phyloP scores from a whole-genome alignment of 2,113 vertebrate species.

The Garra rufa region DNA sequence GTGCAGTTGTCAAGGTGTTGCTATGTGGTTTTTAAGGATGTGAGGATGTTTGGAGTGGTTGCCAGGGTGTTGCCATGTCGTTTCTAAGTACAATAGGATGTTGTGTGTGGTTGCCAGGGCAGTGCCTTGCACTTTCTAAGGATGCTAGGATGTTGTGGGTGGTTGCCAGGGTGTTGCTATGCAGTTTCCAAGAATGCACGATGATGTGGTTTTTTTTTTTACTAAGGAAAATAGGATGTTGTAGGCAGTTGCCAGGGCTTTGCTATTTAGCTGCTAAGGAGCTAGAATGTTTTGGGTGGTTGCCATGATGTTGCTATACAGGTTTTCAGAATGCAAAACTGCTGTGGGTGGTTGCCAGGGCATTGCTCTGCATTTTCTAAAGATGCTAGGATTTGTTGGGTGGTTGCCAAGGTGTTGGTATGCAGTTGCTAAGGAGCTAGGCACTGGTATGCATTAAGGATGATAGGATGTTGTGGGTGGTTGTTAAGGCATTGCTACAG shows the following conservation, averaged over 20 bases:
- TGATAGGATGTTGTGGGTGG: too few relatives aligned
- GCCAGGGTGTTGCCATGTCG: too few relatives aligned
- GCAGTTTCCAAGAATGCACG: background rate
- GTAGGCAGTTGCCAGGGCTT: background rate
- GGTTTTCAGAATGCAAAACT: background rate
- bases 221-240: background rate
- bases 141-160: too few relatives aligned
- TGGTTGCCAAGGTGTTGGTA: background rate
- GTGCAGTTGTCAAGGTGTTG: too few relatives aligned
- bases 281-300: background rate
- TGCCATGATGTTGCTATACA: background rate
- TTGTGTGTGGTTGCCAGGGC: too few relatives aligned
- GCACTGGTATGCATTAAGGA: too few relatives aligned
- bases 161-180: background rate
- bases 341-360: background rate
- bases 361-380: background rate
- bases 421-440: background rate
- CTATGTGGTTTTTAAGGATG: too few relatives aligned
- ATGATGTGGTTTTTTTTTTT: background rate
- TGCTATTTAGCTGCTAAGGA: background rate
- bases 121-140: too few relatives aligned
- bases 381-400: background rate
- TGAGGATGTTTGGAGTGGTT: too few relatives aligned
- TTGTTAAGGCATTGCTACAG: too few relatives aligned
- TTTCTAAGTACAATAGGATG: too few relatives aligned